Conservation (phyloP, 2,888 invertebrate species). For the Leptogaster cylindrica region DNA sequence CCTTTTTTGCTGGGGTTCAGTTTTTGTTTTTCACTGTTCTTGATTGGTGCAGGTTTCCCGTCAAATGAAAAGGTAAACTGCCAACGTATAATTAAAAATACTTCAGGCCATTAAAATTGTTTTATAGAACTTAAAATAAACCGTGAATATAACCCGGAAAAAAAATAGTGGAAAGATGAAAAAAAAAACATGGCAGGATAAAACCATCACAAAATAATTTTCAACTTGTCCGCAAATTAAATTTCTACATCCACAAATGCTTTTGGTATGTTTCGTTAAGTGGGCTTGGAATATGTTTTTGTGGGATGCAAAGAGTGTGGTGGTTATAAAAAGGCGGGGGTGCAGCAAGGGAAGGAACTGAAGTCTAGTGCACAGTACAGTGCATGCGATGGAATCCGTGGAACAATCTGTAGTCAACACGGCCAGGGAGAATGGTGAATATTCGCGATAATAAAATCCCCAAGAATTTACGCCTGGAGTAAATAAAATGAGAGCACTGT, state of each 20-base stretch:
- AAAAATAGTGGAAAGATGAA: no score
- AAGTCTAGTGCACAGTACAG: no score
- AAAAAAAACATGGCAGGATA: no score
- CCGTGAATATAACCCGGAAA: constrained; percentile 22
- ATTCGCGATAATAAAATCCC: constrained; percentile 30
- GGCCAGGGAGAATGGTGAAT: no score
- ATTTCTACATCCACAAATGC: constrained; percentile 26
- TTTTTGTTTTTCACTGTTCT: no score
- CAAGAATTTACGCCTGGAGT: constrained; percentile 18
- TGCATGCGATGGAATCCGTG: no score
- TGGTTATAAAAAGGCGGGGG: neutral
- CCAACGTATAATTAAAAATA: constrained; percentile 19
- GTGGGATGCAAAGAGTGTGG: no score
- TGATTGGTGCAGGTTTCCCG: no score
- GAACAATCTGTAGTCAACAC: no score
- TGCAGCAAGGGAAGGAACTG: neutral
- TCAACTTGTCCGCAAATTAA: constrained; percentile 34
- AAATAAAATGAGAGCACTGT: constrained; percentile 34
- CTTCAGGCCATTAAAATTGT: constrained; percentile 13
- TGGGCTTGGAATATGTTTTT: constrained; percentile 14
- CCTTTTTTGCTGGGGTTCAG: no score
- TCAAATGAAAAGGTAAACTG: constrained; percentile 22
- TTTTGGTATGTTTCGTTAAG: constrained; percentile 24
- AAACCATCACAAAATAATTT: constrained; percentile 32
- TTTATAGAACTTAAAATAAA: constrained; percentile 13